Conservation (phyloP, 2,113 vertebrate species). For the Micronycteris hirsuta region DNA sequence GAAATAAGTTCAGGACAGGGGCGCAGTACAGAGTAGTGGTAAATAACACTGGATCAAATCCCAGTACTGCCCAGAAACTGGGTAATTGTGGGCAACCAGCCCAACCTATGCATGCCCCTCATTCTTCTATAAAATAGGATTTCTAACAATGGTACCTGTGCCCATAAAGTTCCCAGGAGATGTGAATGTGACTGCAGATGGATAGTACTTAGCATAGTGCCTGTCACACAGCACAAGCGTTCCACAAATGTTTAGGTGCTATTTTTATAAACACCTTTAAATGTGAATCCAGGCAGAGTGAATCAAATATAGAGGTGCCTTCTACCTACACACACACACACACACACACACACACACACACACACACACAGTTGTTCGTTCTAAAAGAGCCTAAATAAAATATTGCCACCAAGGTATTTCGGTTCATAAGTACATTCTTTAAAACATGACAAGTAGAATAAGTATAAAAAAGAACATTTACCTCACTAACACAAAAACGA, state of each 20-base stretch:
- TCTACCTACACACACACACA: background rate
- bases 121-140: background rate
- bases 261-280: background rate
- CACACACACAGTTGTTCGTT: background rate
- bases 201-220: background rate
- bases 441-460: background rate
- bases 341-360: background rate
- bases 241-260: background rate
- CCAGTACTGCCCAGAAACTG: background rate
- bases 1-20: background rate
- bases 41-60: background rate
- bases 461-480: constrained; percentile 1
- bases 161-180: background rate
- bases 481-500: background rate
- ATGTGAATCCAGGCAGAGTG: background rate
- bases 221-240: background rate
- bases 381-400: background rate
- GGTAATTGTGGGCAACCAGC: background rate
- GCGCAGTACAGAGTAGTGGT: background rate
- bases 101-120: background rate
- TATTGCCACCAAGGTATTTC: background rate
- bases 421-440: background rate
- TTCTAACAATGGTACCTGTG: background rate
- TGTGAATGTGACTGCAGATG: background rate
- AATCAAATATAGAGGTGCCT: background rate